Conservation (phyloP, 2,113 vertebrate genomes). For the Paramisgurnus dabryanus region DNA sequence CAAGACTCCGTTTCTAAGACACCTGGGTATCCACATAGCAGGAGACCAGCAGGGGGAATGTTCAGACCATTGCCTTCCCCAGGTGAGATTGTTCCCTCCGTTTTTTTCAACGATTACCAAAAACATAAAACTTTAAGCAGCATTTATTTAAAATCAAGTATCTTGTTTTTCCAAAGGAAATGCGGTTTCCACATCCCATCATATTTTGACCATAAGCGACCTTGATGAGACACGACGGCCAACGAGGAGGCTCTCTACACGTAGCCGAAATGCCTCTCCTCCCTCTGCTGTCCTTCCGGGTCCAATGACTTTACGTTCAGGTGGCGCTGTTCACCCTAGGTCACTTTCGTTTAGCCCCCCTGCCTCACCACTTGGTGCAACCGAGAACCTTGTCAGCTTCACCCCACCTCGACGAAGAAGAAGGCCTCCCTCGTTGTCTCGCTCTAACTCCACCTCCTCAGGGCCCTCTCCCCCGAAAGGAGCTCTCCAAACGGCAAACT, state of each 20-base stretch:
- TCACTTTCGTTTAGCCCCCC: slow-evolving; percentile 66
- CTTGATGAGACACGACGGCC: slow-evolving; percentile 79
- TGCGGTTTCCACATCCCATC: slow-evolving; percentile 76
- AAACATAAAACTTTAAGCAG: not conserved
- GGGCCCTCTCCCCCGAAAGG: slow-evolving; percentile 69
- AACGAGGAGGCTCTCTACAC: slow-evolving; percentile 71
- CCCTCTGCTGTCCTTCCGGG: slow-evolving; percentile 63
- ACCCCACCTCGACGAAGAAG: slow-evolving; percentile 66
- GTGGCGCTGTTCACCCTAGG: slow-evolving; percentile 57
- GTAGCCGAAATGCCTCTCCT: slow-evolving; percentile 74
- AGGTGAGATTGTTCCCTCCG: slow-evolving; percentile 62
- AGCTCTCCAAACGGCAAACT: slow-evolving; percentile 22
- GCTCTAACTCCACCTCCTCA: slow-evolving; percentile 71
- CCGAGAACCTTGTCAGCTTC: slow-evolving; percentile 49
- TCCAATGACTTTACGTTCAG: slow-evolving; percentile 73
- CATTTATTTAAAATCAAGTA: too few relatives aligned
- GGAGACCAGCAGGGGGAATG: slow-evolving; percentile 82
- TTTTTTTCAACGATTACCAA: too few relatives aligned
- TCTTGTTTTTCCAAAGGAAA: slow-evolving; percentile 65
- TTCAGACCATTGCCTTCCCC: slow-evolving; percentile 87
- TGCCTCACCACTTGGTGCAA: slow-evolving; percentile 55
- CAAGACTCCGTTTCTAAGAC: slow-evolving; percentile 75
- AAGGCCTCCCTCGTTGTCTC: slow-evolving; percentile 67
- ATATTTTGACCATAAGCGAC: slow-evolving; percentile 84
- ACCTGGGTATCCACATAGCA: slow-evolving; percentile 79